phyloP scores from a whole-genome alignment of 2,888 invertebrate species.

The Sarcophaga subvicina region DNA sequence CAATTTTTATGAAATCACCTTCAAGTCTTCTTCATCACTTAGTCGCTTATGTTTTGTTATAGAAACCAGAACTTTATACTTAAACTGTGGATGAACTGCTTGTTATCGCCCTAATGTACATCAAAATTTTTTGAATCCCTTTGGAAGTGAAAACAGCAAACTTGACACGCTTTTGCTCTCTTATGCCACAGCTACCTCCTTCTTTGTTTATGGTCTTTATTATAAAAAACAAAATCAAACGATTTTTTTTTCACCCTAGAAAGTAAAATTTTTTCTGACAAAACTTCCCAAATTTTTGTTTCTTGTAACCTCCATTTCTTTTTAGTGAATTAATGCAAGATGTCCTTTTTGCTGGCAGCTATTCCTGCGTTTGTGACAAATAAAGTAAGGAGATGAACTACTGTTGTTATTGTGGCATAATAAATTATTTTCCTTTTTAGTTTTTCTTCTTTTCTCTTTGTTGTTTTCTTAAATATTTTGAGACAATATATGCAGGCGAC shows the following conservation, averaged over 20 bases:
- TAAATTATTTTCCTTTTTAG: neutral
- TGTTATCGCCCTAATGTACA: too few species aligned
- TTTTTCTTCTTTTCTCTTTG: neutral
- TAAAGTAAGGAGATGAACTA: neutral
- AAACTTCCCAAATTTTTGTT: neutral
- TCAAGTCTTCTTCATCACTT: too few species aligned
- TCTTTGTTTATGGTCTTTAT: too few species aligned
- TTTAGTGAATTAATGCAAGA: neutral
- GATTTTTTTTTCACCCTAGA: too few species aligned
- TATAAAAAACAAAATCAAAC: too few species aligned
- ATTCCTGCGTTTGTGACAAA: neutral
- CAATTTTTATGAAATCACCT: too few species aligned
- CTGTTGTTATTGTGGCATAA: neutral
- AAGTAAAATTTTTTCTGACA: neutral
- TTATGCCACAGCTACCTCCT: neutral
- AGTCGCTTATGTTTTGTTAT: too few species aligned
- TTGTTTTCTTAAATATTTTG: neutral
- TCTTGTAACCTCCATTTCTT: constrained; percentile 1
- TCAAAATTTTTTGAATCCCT: neutral
- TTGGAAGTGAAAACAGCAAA: neutral
- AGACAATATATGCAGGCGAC: neutral
- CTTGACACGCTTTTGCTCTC: neutral
- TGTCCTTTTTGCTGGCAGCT: neutral
- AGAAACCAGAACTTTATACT: too few species aligned
- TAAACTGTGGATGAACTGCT: too few species aligned